Base-by-base conservation (phyloP, 2,888 invertebrate species). In the Escarpia spicata region DNA sequence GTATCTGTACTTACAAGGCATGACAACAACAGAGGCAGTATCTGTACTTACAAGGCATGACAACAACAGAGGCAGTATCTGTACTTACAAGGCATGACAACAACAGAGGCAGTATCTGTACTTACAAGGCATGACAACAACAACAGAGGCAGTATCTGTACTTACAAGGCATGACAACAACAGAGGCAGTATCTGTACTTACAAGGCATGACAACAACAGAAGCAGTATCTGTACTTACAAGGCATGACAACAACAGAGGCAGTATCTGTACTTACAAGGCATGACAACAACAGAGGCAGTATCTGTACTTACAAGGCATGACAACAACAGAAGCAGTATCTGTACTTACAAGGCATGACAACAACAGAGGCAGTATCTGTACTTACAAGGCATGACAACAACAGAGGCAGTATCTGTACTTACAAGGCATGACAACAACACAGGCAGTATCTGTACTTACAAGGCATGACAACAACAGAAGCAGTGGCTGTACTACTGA, bases 401-500 rank as follows among this genome's bases (percentile, higher is more conserved):
- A n/a, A 75, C 75, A 26, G 26, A 75, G 26, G 26, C 75, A 75
- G 75, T 19, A 1, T 75, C 75, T 75, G 75, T 75, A 75, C 75
- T n/a, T 26, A 75, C 75, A 75, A 75, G 75, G 75, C 75, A 26
- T 26, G n/a, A 75, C 89, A 37, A 52, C n/a, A 37, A 58, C 60
- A 31, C 4, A 89, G 44, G 43, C 90, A 8, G 37, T 44, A 4
- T 31, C 19, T n/a, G 52, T 58, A 90, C 93, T 94, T 95, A 97
- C 97, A 97, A 95, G 97, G 96, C 95, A 98, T 98, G 0, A 99
- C 98, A 95, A 98, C 97, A 95, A 99, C 97, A 92, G 98, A 98
- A 43, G 98, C 98, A 0, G 98, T 98, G 96, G 99, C 98, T 31
- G 98, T 97, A 94, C 97, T 98, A 0, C 97, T 97, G 92, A 98